These are phyloP conservation scores for Anoura caudifer DNA, from an alignment of 2,113 vertebrate species.

Conservation along the genomic window DNA sequence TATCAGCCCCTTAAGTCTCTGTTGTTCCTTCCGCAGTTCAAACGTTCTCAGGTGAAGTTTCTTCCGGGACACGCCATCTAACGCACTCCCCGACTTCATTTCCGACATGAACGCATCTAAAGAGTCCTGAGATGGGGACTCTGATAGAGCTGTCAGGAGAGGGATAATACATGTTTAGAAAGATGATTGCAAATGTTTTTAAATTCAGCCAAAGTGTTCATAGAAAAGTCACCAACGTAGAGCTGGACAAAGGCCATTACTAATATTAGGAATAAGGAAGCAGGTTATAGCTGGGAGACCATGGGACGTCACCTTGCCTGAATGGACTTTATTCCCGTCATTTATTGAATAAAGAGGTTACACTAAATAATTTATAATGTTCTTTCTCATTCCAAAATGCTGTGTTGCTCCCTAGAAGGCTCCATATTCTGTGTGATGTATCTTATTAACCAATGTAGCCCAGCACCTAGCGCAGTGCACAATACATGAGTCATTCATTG, in stretches of 20 bases:
- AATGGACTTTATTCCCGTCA: background rate
- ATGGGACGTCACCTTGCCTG: background rate
- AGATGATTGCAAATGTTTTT: background rate
- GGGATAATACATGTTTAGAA: background rate
- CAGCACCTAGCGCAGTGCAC: background rate
- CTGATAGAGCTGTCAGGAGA: conserved; percentile 80
- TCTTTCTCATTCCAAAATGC: conserved; percentile 10
- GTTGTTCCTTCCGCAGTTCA: conserved; percentile 91
- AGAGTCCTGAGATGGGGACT: conserved; percentile 88
- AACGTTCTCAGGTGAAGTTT: conserved; percentile 91
- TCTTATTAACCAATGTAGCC: background rate
- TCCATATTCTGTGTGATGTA: background rate
- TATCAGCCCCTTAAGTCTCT: conserved; percentile 90
- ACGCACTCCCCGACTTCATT: conserved; percentile 84
- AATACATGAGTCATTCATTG: background rate
- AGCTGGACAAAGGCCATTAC: background rate
- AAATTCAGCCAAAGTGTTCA: background rate
- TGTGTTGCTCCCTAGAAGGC: background rate
- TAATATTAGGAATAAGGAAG: background rate
- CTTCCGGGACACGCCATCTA: conserved; percentile 91
- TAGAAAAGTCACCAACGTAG: background rate
- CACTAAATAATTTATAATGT: background rate
- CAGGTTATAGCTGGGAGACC: background rate
- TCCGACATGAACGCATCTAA: conserved; percentile 96
- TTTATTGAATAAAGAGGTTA: background rate